Base-by-base conservation (phyloP, 2,113 vertebrate genomes). In the Tupaia tana region DNA sequence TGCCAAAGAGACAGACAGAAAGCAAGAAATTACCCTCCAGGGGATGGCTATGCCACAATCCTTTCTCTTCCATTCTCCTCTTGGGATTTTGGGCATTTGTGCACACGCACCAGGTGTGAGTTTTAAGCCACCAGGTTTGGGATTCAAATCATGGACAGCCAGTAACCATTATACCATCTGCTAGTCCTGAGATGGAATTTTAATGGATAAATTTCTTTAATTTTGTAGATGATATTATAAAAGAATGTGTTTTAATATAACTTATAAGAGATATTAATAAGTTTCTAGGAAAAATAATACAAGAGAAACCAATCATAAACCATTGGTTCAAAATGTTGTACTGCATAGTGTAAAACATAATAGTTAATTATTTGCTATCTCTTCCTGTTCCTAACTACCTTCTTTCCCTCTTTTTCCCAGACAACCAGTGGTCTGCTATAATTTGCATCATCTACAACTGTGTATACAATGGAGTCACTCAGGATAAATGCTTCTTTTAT, bases 211-310 rank as follows among this genome's bases (percentile, higher is more conserved):
- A 83, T 56, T n/a, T 83, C 70, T 90, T 15, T 83, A 90, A 69
- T 91, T 66, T 64, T 79, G 34, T 64, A 22, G 27, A 16, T 94
- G 81, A 27, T 73, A 7, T 86, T 91, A 91, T 3, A 85, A 84
- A 90, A 89, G 58, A 54, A 92, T 64, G 10, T 19, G 8, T 52
- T 89, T 67, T 27, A 56, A 69, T 82, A 14, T 78, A 82, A 70
- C 54, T 96, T 90, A 14, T 24, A 82, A 73, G 77, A 83, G 70
- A 71, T 59, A n/a, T 92, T 73, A 74, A 31, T 88, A 52, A 81
- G 73, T 24, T 82, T 74, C 18, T 71, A 91, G 34, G 25, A 89
- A 91, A 92, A 91, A 69, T 34, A 89, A 69, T 61, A 11, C 64
- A 67, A 64, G 69, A 70, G 3, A 29, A 70, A 70, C n/a, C 1